Conservation (phyloP, 1,140 invertebrate genomes). For the Danaus melanippus region DNA sequence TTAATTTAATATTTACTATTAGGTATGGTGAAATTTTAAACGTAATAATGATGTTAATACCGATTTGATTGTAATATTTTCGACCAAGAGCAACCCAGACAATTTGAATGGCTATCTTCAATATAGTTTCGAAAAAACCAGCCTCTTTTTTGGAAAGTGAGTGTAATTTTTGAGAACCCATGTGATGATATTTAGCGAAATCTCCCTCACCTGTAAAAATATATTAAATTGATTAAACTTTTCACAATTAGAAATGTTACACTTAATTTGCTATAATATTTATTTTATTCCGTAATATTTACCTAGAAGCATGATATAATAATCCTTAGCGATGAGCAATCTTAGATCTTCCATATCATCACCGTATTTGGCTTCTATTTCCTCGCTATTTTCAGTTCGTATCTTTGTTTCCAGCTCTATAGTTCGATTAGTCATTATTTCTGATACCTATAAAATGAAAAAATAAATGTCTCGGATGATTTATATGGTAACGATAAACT, state of each 20-base stretch:
- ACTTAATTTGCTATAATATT: background rate
- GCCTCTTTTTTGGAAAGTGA: conserved; percentile 72
- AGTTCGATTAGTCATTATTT: conserved; percentile 58
- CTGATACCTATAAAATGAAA: conserved; percentile 34
- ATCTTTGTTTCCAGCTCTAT: conserved; percentile 66
- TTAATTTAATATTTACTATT: conserved; percentile 2
- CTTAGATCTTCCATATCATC: conserved; percentile 72
- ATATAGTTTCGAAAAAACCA: conserved; percentile 70
- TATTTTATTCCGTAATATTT: conserved; percentile 1
- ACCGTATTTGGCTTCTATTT: conserved; percentile 60
- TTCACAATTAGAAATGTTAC: background rate
- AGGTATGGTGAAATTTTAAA: conserved; percentile 3
- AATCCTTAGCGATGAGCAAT: conserved; percentile 73
- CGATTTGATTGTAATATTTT: conserved; percentile 70
- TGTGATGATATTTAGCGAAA: conserved; percentile 69
- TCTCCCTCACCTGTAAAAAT: conserved; percentile 35
- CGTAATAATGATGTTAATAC: conserved; percentile 17
- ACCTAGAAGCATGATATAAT: conserved; percentile 68
- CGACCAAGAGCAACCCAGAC: conserved; percentile 74
- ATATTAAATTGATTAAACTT: conserved; percentile 1
- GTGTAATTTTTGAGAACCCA: conserved; percentile 51
- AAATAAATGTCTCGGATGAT: too few species aligned
- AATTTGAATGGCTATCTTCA: conserved; percentile 69
- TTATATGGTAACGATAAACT: too few species aligned
- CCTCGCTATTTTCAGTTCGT: conserved; percentile 60